Evolutionary conservation across 2,797 vertebrate genomes (phyloP).

Genomic region (Tauraco hartlaubi): DNA sequence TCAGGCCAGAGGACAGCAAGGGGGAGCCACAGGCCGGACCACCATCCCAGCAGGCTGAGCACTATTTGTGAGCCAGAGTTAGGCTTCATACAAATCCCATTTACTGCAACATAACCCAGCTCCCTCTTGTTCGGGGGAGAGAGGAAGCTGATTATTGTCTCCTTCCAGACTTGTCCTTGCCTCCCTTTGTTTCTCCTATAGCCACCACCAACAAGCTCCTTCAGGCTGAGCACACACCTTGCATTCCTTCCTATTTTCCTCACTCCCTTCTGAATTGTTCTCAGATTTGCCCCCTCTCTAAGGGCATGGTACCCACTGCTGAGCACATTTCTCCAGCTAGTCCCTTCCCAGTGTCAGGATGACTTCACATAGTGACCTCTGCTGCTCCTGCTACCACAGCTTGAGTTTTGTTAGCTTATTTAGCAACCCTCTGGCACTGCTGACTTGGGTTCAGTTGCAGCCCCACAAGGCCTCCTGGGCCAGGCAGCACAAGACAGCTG

Average conservation of each 20-base stretch:
- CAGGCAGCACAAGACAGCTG: not conserved
- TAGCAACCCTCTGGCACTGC: not conserved
- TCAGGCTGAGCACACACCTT: not conserved
- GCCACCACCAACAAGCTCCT: not conserved
- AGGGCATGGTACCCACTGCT: not conserved
- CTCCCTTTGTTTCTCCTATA: not conserved
- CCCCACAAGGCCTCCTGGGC: not conserved
- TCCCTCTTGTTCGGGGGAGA: not conserved
- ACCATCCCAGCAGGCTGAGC: not conserved
- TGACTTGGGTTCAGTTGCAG: not conserved
- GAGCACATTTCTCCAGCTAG: not conserved
- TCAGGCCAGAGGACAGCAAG: not conserved
- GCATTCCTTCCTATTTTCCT: not conserved
- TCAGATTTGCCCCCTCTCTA: not conserved
- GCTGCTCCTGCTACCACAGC: not conserved
- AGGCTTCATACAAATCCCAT: not conserved
- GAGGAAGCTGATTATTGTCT: not conserved
- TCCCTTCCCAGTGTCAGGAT: fast-evolving
- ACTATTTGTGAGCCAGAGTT: not conserved
- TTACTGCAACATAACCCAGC: not conserved
- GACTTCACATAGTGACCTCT: not conserved
- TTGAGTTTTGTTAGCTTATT: not conserved
- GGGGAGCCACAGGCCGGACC: not conserved
- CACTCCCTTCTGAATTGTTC: not conserved
- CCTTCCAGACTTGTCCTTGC: not conserved